These are phyloP conservation scores for Istiophorus platypterus DNA, from an alignment of 2,113 vertebrate species.

Conservation along the genomic window DNA sequence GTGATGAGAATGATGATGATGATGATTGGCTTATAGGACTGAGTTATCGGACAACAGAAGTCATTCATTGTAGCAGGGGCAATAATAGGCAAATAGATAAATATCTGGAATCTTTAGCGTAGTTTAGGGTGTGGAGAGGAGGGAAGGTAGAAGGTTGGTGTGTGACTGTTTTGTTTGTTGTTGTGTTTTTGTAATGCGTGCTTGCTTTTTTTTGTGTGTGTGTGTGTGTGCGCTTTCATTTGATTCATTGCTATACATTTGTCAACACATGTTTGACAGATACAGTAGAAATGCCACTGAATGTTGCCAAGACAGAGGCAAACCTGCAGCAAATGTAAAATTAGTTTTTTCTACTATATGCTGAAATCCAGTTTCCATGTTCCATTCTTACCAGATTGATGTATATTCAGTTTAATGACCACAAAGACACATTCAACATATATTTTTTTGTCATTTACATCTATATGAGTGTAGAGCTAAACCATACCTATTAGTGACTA, in stretches of 20 bases:
- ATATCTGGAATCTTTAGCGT: too few relatives aligned
- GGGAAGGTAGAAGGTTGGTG: conserved; percentile 76
- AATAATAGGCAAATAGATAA: conserved; percentile 45
- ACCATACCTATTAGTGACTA: conserved; percentile 80
- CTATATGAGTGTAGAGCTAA: conserved; percentile 39
- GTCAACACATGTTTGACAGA: conserved; percentile 54
- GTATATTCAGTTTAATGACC: background rate
- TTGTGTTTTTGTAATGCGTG: too few relatives aligned
- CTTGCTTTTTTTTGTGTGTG: conserved; percentile 8
- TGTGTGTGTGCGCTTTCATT: conserved; percentile 47
- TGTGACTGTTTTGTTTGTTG: conserved; percentile 64
- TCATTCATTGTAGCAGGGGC: conserved; percentile 69
- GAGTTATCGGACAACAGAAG: conserved; percentile 68
- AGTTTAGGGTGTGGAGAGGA: conserved; percentile 75
- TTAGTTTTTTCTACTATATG: conserved; percentile 14
- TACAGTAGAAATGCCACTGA: conserved; percentile 42
- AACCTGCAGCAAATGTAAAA: conserved; percentile 37
- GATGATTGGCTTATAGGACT: conserved; percentile 61
- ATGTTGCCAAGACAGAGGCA: conserved; percentile 13
- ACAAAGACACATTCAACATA: conserved; percentile 22
- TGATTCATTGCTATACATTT: conserved; percentile 67
- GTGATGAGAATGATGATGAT: conserved; percentile 63
- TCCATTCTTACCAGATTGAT: background rate
- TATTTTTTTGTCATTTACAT: conserved; percentile 50
- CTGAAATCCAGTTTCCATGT: conserved; percentile 23